Conservation (phyloP, 2,888 invertebrate species). For the Biston betularia region DNA sequence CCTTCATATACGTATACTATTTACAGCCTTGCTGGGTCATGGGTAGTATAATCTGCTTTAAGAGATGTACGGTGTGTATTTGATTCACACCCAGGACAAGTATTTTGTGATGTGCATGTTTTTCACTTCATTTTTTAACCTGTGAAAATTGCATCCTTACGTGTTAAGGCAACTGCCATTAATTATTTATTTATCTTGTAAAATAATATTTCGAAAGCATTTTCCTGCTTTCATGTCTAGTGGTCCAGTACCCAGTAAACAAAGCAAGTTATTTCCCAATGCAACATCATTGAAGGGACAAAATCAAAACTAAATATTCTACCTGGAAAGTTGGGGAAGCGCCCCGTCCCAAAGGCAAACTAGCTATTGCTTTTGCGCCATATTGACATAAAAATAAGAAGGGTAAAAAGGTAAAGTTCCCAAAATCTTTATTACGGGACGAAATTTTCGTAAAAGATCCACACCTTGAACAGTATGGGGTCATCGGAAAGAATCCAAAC, state of each 20-base stretch:
- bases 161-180: too few relatives aligned
- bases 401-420: slow-evolving; percentile 43
- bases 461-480: slow-evolving; percentile 18
- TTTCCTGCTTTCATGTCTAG: too few relatives aligned
- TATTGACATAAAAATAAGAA: slow-evolving; percentile 48
- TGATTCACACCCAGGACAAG: too few relatives aligned
- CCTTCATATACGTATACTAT: too few relatives aligned
- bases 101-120: too few relatives aligned
- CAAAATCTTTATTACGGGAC: slow-evolving; percentile 43
- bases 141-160: too few relatives aligned
- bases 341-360: slow-evolving; percentile 37
- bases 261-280: slow-evolving; percentile 10
- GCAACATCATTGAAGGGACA: slow-evolving; percentile 15
- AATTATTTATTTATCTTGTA: too few relatives aligned
- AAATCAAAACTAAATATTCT: slow-evolving; percentile 24
- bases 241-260: neutral
- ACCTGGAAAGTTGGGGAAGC: slow-evolving; percentile 21
- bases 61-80: too few relatives aligned
- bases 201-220: too few relatives aligned
- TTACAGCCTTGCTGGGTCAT: too few relatives aligned
- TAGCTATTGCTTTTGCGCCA: slow-evolving; percentile 41
- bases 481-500: neutral
- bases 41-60: too few relatives aligned
- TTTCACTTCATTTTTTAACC: too few relatives aligned
- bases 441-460: slow-evolving; percentile 35